Percentiles rank a stretch among this genome's conserved stretches.
Conservation (phyloP, 2,888 invertebrate species). For the Galeopsomyia nigrocyanea region DNA sequence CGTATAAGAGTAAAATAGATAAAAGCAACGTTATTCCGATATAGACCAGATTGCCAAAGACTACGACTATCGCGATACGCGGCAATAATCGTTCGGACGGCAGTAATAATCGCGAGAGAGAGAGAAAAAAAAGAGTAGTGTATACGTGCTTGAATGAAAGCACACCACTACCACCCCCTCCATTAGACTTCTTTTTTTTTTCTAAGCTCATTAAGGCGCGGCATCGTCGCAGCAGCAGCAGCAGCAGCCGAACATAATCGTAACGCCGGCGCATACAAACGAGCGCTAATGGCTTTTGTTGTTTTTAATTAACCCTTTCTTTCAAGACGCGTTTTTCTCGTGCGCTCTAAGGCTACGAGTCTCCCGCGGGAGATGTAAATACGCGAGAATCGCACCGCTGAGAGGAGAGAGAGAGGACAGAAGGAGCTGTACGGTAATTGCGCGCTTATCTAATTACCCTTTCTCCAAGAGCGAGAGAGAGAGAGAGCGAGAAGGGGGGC, state of each 20-base stretch:
- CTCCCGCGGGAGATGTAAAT: conserved; percentile 67
- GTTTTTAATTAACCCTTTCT: conserved; percentile 70
- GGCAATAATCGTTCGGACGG: too few relatives aligned
- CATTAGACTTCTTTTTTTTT: conserved; percentile 34
- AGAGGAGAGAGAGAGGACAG: conserved; percentile 55
- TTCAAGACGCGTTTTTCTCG: conserved; percentile 52
- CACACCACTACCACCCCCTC: conserved; percentile 36
- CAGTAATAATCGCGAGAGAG: conserved; percentile 2
- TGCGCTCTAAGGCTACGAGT: conserved; percentile 29
- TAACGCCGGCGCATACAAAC: conserved; percentile 68
- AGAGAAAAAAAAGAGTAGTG: not conserved
- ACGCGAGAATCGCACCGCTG: conserved; percentile 66
- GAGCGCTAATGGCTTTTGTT: conserved; percentile 69
- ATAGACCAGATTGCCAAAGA: too few relatives aligned
- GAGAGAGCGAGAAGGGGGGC: conserved; percentile 36
- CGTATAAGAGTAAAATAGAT: too few relatives aligned
- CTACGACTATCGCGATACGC: too few relatives aligned
- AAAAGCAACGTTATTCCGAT: too few relatives aligned
- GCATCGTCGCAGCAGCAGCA: not conserved
- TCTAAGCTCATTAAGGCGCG: conserved; percentile 54
- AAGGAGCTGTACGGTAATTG: conserved; percentile 60
- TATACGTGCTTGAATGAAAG: conserved; percentile 35
- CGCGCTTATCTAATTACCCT: conserved; percentile 66
- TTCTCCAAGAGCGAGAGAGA: conserved; percentile 27
- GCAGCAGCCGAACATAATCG: conserved; percentile 60